Evolutionary conservation across 2,113 vertebrate genomes (phyloP).

Genomic region (Datnioides undecimradiatus): DNA sequence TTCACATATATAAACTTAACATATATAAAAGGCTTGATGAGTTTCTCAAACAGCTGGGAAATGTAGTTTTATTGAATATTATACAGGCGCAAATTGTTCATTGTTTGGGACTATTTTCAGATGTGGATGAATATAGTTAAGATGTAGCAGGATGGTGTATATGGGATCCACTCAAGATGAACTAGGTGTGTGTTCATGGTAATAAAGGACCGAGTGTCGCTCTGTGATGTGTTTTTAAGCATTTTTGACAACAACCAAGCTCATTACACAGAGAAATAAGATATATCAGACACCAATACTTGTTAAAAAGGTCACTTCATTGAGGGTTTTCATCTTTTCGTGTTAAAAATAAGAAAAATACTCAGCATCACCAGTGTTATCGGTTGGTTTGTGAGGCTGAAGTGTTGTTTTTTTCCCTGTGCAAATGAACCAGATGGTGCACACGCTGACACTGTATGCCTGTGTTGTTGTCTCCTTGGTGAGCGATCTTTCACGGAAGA

Average conservation of each 20-base stretch:
- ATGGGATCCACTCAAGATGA: not conserved
- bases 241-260: too few relatives aligned
- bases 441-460: not conserved
- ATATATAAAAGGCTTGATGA: too few relatives aligned
- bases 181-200: not conserved
- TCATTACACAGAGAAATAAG: not conserved
- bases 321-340: not conserved
- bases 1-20: too few relatives aligned
- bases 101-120: not conserved
- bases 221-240: too few relatives aligned
- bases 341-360: not conserved
- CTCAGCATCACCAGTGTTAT: not conserved
- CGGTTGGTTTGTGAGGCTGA: not conserved
- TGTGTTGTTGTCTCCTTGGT: conserved; percentile 30
- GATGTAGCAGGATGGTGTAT: not conserved
- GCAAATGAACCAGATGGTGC: not conserved
- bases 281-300: not conserved
- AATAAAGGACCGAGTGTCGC: not conserved
- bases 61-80: too few relatives aligned
- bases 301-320: too few relatives aligned
- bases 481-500: conserved; percentile 28
- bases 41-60: too few relatives aligned
- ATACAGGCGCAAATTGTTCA: too few relatives aligned
- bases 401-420: not conserved
- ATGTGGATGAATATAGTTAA: not conserved